Evolutionary conservation across 2,888 invertebrate species (phyloP).

Genomic region (Lottia scabra): DNA sequence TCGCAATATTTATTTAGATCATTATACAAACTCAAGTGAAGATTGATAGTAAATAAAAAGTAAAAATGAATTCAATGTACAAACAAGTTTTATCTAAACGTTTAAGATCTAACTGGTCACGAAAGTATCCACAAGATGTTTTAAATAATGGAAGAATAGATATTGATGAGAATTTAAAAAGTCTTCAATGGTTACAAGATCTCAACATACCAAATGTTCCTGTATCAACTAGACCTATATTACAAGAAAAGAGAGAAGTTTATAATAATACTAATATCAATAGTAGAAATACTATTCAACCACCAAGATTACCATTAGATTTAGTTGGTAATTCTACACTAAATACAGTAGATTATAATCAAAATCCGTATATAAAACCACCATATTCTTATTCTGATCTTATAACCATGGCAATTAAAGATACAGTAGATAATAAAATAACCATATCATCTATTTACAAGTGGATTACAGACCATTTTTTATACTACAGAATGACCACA

Average conservation of each 20-base stretch:
- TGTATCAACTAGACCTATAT: no score
- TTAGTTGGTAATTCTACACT: no score
- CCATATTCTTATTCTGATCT: neutral
- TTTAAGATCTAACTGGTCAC: neutral
- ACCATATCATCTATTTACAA: neutral
- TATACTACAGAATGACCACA: neutral
- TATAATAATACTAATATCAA: no score
- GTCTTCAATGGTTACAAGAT: neutral
- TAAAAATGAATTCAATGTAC: neutral
- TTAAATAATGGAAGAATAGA: neutral
- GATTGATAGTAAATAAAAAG: no score
- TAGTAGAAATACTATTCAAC: no score
- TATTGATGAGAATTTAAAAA: slow-evolving; percentile 1
- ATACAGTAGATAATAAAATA: neutral
- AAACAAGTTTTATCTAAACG: neutral
- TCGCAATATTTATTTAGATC: no score
- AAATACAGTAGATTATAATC: neutral
- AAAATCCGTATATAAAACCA: neutral
- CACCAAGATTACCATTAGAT: no score
- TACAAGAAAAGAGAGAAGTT: no score
- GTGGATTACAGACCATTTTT: neutral
- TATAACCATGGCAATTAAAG: neutral
- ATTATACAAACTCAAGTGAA: no score
- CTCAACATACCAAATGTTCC: neutral
- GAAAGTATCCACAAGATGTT: neutral